Percentiles rank a stretch among this genome's conserved stretches.
phyloP scores from a whole-genome alignment of 2,888 invertebrate genomes.

The Pammene aurita region DNA sequence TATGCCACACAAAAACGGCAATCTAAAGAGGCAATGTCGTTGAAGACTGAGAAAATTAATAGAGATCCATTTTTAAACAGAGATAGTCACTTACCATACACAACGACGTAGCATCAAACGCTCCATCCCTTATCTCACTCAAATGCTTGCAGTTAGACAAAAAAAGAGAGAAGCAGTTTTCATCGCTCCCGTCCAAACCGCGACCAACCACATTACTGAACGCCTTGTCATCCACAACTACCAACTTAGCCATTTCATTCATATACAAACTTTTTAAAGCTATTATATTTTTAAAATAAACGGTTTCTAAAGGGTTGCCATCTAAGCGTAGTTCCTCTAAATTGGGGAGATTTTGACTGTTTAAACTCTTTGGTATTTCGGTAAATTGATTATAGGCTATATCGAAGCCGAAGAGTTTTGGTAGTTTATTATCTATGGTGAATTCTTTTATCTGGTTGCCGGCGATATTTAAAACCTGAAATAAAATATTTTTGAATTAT shows the following conservation, averaged over 20 bases:
- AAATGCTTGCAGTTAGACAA: conserved; percentile 75
- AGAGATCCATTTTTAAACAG: not conserved
- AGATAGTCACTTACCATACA: conserved; percentile 76
- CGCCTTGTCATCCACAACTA: conserved; percentile 69
- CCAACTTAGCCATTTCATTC: conserved; percentile 66
- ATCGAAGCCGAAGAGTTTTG: conserved; percentile 75
- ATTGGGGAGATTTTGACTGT: conserved; percentile 70
- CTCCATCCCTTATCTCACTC: conserved; percentile 67
- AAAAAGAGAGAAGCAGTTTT: conserved; percentile 76
- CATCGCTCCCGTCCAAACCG: conserved; percentile 55
- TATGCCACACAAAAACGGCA: too few species aligned
- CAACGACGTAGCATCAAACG: conserved; percentile 76
- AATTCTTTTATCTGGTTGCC: conserved; percentile 76
- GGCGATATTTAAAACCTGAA: conserved; percentile 74
- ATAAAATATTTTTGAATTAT: conserved; percentile 43
- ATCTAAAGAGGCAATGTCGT: too few species aligned
- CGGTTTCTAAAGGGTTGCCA: conserved; percentile 76
- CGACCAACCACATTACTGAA: conserved; percentile 77
- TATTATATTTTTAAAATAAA: conserved; percentile 77
- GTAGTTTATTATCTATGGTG: conserved; percentile 69
- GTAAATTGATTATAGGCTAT: conserved; percentile 77
- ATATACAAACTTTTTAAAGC: conserved; percentile 72
- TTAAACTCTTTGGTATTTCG: conserved; percentile 74
- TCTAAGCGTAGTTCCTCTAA: conserved; percentile 79
- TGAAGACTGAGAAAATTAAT: too few species aligned